phyloP scores from a whole-genome alignment of 2,888 invertebrate species.

The Micropterix aruncella region DNA sequence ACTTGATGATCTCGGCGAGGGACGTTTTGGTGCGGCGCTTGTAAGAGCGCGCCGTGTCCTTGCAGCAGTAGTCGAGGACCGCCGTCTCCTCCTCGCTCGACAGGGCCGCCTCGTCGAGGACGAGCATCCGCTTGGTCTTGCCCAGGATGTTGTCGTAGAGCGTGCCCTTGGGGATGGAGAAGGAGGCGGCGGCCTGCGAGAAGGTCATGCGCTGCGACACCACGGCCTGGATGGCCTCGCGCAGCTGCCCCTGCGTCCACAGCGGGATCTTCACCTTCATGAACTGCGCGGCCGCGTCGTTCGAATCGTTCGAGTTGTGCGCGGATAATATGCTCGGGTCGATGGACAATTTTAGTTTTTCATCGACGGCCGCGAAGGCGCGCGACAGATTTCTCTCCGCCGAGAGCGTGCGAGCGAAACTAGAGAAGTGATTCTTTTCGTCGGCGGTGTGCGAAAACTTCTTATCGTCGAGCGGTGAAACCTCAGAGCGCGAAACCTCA shows the following conservation, averaged over 20 bases:
- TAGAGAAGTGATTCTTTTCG: too few species aligned
- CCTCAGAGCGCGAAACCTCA: not conserved
- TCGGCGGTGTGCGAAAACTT: too few species aligned
- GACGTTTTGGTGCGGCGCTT: conserved; percentile 59
- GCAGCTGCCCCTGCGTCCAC: conserved; percentile 60
- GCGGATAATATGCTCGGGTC: not conserved
- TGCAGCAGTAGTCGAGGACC: conserved; percentile 59
- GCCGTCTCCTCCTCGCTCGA: conserved; percentile 44
- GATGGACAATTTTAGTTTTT: too few species aligned
- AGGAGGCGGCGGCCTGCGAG: conserved; percentile 57
- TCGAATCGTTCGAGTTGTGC: not conserved
- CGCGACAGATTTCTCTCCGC: not conserved
- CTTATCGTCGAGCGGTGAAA: not conserved
- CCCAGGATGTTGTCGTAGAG: conserved; percentile 66
- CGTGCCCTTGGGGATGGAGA: conserved; percentile 63
- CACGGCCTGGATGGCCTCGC: conserved; percentile 63
- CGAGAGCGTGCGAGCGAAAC: too few species aligned
- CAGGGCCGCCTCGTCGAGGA: conserved; percentile 53
- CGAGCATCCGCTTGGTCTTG: conserved; percentile 62
- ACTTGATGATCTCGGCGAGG: conserved; percentile 43
- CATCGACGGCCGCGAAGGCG: not conserved
- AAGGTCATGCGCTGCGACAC: conserved; percentile 64
- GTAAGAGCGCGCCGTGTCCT: conserved; percentile 52
- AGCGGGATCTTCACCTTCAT: conserved; percentile 60
- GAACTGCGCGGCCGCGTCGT: not conserved